phyloP scores from a whole-genome alignment of 2,113 vertebrate species.

The Hydrolagus affinis region DNA sequence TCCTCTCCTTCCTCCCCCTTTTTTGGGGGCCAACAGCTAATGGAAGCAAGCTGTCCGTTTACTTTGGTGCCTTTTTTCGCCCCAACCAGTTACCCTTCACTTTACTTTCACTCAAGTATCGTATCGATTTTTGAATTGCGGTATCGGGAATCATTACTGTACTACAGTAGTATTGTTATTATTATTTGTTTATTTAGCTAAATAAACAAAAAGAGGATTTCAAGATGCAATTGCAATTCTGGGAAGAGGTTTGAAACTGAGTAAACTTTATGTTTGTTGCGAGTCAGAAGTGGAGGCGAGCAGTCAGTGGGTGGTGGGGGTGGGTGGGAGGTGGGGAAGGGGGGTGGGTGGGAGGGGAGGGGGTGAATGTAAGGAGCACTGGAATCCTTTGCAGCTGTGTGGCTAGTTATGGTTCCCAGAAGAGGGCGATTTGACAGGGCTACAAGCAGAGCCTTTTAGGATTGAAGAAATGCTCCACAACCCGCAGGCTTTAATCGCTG shows the following conservation, averaged over 20 bases:
- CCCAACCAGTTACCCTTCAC: no score
- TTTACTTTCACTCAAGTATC: no score
- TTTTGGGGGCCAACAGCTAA: background rate
- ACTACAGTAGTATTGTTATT: no score
- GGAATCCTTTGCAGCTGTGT: slow-evolving; percentile 20
- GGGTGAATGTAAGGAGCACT: background rate
- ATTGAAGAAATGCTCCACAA: background rate
- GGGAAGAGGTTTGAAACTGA: background rate
- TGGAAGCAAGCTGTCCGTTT: background rate
- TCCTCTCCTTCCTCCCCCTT: background rate
- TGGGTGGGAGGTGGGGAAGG: no score
- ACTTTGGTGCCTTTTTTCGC: background rate
- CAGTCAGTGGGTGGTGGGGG: background rate
- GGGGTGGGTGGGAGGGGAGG: no score
- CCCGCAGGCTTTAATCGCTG: background rate
- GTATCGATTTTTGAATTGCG: no score
- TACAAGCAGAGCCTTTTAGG: background rate
- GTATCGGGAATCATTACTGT: background rate
- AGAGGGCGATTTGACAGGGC: slow-evolving; percentile 7
- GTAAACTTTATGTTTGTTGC: background rate
- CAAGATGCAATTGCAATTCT: background rate
- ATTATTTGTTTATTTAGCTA: background rate
- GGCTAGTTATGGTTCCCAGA: slow-evolving; percentile 9
- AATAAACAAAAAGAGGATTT: background rate
- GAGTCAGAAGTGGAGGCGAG: background rate